A percentile compares a stretch with the other conserved stretches of the same genome.
These are phyloP conservation scores for Labrus mixtus DNA, from an alignment of 2,113 vertebrate species.

Conservation along the genomic window DNA sequence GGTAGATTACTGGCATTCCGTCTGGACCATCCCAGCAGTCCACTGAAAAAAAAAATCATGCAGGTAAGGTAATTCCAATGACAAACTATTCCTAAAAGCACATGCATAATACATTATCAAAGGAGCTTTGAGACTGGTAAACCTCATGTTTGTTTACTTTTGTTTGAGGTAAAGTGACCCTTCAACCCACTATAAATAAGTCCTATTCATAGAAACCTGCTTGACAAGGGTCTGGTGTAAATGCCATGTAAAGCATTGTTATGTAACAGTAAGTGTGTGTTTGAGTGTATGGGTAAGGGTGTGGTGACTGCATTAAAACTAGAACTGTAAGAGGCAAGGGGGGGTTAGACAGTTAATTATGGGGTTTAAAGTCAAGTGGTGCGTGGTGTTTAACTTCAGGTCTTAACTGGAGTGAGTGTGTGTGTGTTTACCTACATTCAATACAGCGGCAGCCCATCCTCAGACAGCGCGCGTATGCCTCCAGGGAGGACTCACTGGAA, in stretches of 20 bases:
- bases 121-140: neutral
- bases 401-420: neutral
- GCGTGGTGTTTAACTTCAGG: conserved; percentile 9
- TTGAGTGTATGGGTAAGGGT: conserved; percentile 10
- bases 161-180: neutral
- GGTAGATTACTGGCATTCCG: conserved; percentile 98
- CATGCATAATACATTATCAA: neutral
- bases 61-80: neutral
- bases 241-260: conserved; percentile 7
- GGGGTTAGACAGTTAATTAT: conserved; percentile 9
- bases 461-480: conserved; percentile 96
- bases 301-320: conserved; percentile 22
- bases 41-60: conserved; percentile 84
- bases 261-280: conserved; percentile 4
- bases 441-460: conserved; percentile 99
- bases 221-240: conserved; percentile 38
- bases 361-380: conserved; percentile 21
- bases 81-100: neutral
- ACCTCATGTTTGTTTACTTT: conserved; percentile 17
- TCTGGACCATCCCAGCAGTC: conserved; percentile 99
- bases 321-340: neutral
- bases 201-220: conserved; percentile 54
- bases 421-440: conserved; percentile 86
- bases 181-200: neutral
- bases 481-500: conserved; percentile 97